Percentiles rank a stretch among this genome's conserved stretches.
phyloP scores from a whole-genome alignment of 2,113 vertebrate species.

The Trogon surrucura region DNA sequence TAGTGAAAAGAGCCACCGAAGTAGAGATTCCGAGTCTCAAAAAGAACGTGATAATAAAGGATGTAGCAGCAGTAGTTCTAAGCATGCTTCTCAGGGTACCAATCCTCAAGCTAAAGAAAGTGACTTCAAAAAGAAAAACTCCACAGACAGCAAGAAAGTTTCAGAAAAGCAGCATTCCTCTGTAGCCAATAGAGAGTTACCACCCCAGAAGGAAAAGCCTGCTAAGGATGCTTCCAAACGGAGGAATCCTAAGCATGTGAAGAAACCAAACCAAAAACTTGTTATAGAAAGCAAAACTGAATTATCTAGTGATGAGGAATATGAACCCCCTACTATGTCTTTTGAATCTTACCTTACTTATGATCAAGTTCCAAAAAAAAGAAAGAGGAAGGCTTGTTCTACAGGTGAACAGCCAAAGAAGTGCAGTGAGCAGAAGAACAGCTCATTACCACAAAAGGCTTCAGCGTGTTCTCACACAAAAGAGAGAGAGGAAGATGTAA shows the following conservation, averaged over 20 bases:
- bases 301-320: constrained; percentile 3
- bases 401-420: background rate
- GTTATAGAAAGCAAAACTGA: background rate
- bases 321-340: constrained; percentile 78
- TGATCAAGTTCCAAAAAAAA: constrained; percentile 72
- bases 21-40: background rate
- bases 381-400: constrained; percentile 53
- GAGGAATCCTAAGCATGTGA: background rate
- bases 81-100: background rate
- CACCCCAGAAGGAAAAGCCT: background rate
- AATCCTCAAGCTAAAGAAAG: background rate
- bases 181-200: background rate
- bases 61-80: background rate
- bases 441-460: background rate
- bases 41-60: background rate
- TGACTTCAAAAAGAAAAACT: background rate
- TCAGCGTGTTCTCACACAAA: background rate
- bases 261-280: background rate
- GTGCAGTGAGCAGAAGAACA: background rate
- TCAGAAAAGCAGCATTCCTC: background rate
- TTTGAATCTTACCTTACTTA: constrained; percentile 88
- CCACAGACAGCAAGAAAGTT: background rate
- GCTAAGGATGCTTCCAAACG: background rate
- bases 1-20: background rate
- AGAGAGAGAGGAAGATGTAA: background rate